Percentiles rank a stretch among this genome's conserved stretches.
These are phyloP conservation scores for Himalopsyche japonica DNA, from an alignment of 2,888 invertebrate genomes.

Conservation along the genomic window DNA sequence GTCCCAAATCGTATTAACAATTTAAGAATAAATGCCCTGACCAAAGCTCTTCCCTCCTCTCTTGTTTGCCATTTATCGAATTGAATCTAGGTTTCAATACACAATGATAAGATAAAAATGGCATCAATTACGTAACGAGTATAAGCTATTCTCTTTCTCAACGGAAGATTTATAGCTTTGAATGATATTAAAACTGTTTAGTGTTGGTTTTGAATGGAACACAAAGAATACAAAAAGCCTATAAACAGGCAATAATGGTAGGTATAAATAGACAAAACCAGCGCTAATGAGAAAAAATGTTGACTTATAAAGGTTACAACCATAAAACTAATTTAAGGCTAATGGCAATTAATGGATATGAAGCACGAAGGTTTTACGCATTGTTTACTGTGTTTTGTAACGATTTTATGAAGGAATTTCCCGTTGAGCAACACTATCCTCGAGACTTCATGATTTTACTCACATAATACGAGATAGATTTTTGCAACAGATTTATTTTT, in stretches of 20 bases:
- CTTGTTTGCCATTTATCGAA: too few species aligned
- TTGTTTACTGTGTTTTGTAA: neutral
- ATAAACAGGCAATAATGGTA: neutral
- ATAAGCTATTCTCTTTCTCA: neutral
- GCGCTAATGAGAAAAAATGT: neutral
- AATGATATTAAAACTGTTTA: neutral
- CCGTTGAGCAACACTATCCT: neutral
- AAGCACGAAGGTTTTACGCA: neutral
- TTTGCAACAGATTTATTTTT: too few species aligned
- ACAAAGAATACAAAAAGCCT: neutral
- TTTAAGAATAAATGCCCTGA: too few species aligned
- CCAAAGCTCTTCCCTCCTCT: too few species aligned
- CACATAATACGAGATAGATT: too few species aligned
- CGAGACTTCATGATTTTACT: too few species aligned
- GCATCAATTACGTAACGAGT: too few species aligned
- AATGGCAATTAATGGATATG: neutral
- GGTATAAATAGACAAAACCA: neutral
- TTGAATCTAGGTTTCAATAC: too few species aligned
- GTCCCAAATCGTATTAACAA: too few species aligned
- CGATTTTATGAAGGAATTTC: neutral
- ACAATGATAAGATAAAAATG: too few species aligned
- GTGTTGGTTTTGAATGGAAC: neutral
- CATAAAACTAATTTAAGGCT: neutral
- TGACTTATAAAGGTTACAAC: neutral
- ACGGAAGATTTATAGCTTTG: neutral